Conservation (phyloP, 2,888 invertebrate genomes). For the Plebejus melissa region DNA sequence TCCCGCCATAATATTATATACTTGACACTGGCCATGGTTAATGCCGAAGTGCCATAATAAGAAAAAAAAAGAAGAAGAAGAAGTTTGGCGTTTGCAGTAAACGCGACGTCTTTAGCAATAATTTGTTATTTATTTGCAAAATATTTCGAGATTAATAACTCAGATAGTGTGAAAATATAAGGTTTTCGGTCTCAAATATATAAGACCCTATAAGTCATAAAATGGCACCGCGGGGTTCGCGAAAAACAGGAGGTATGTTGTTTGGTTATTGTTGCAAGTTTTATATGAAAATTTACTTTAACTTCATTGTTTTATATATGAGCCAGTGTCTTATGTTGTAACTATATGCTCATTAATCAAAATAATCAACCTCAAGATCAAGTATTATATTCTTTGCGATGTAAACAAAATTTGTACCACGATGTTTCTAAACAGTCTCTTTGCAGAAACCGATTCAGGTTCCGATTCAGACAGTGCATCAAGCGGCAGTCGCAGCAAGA, state of each 20-base stretch:
- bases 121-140: background rate
- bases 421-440: background rate
- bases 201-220: background rate
- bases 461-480: slow-evolving; percentile 73
- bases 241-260: slow-evolving; percentile 25
- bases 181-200: background rate
- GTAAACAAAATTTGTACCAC: background rate
- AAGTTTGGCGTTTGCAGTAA: background rate
- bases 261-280: slow-evolving; percentile 11
- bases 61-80: background rate
- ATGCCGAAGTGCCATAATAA: background rate
- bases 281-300: background rate
- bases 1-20: too few species aligned
- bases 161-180: background rate
- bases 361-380: background rate
- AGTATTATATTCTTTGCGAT: background rate
- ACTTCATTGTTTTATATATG: background rate
- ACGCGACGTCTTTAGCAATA: background rate
- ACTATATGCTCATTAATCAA: background rate
- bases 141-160: background rate
- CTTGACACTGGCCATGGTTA: too few species aligned
- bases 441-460: slow-evolving; percentile 67
- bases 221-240: slow-evolving; percentile 18
- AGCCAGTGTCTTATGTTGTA: background rate
- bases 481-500: slow-evolving; percentile 66